Evolutionary conservation across 2,113 vertebrate species (phyloP), one percentile per base, ranked within the genome.

Genomic region (Aspidoscelis tigris): DNA sequence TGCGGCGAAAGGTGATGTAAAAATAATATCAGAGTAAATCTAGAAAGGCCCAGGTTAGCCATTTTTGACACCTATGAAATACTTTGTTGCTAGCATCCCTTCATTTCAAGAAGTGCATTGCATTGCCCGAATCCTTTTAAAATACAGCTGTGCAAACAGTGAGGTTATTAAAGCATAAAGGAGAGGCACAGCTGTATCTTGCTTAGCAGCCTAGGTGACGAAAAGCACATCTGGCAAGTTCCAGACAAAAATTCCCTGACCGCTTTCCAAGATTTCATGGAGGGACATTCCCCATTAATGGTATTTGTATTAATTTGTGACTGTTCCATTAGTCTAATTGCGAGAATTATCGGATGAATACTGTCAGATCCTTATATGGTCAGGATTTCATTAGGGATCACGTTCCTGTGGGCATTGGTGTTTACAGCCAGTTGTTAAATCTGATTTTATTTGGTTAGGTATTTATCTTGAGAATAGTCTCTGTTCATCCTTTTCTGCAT

Each of bases 311-410:
- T 55, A 33, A 24, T 41, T 12, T 24, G 33, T 58, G 18, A 72
- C n/a, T 41, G 50, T 41, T 81, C 71, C 50, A 81, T 72, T 71
- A 66, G n/a, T 16, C 44, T 44, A 78, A 80, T 71, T 71, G 47
- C 47, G 41, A 53, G 66, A 47, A 39, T 22, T 39, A 50, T 41
- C 68, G 50, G 24, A 70, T 76, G n/a, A 76, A 55, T 66, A 39
- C 41, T n/a, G 44, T 47, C 64, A 47, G 41, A 9, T 26, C 61
- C 24, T 66, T 68, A 18, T 7, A 44, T 5, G 9, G 21, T 66
- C 7, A n/a, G 16, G 11, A 53, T 76, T 18, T 58, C n/a, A 8
- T 76, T 21, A 77, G 33, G 75, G 75, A 8, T 58, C 58, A 39
- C 12, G 2, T 12, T 39, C 14, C 26, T 16, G 3, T 21, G 53